Conservation (phyloP, 1,140 invertebrate species). For the Drosophila mojavensis region DNA sequence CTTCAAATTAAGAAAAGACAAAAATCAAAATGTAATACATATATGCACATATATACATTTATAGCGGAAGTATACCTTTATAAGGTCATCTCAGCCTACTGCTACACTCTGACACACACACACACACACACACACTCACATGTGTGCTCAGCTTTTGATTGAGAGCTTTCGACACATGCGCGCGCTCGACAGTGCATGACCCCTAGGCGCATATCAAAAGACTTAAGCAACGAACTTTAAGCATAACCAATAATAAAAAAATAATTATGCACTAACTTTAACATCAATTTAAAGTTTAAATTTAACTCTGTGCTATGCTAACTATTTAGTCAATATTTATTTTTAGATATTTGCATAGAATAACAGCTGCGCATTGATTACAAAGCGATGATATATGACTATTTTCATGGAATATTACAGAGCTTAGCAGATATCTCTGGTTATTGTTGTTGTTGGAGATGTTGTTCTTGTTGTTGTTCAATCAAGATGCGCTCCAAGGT, state of each 20-base stretch:
- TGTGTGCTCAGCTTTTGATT: background rate
- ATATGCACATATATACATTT: background rate
- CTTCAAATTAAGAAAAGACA: background rate
- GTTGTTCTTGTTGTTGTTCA: constrained; percentile 25
- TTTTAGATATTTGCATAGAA: background rate
- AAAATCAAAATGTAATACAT: background rate
- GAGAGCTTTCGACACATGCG: constrained; percentile 9
- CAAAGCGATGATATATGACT: background rate
- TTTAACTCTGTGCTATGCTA: constrained; percentile 37
- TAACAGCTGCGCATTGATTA: constrained; percentile 2
- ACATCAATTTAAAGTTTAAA: background rate
- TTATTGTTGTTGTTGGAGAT: no score
- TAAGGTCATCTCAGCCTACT: constrained; percentile 3
- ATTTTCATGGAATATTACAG: constrained; percentile 27
- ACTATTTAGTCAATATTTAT: constrained; percentile 30
- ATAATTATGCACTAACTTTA: background rate
- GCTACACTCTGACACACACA: no score
- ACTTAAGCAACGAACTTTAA: constrained; percentile 71
- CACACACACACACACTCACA: no score
- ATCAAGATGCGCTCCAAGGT: constrained; percentile 76
- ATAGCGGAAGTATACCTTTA: constrained; percentile 17
- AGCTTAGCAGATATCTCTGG: background rate
- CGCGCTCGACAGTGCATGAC: background rate
- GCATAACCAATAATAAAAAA: constrained; percentile 10
- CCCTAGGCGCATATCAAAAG: constrained; percentile 40